A percentile compares a stretch with the other conserved stretches of the same genome.
These are phyloP conservation scores for Strigamia crassipes DNA, from an alignment of 2,888 invertebrate species.

Conservation along the genomic window DNA sequence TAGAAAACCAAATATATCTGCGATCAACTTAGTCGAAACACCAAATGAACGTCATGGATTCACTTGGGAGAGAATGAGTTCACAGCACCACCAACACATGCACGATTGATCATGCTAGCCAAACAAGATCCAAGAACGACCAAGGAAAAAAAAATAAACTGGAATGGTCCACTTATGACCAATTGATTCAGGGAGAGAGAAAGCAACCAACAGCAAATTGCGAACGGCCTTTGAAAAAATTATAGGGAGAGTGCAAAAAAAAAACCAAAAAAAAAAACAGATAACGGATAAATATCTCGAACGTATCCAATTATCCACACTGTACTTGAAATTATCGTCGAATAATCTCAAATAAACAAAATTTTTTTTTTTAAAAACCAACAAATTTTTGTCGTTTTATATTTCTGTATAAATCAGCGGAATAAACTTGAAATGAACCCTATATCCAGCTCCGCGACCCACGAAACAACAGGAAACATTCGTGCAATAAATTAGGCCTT, in stretches of 20 bases:
- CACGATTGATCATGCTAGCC: conserved; percentile 44
- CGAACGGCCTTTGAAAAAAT: not conserved
- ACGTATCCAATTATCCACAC: not conserved
- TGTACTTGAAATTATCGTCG: not conserved
- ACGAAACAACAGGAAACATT: too few species aligned
- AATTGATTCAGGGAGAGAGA: conserved; percentile 17
- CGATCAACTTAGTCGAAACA: not conserved
- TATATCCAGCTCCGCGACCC: not conserved
- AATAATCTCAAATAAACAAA: not conserved
- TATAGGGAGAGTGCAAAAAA: too few species aligned
- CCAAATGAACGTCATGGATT: not conserved
- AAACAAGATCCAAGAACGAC: conserved; percentile 46
- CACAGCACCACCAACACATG: conserved; percentile 13
- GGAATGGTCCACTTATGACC: not conserved
- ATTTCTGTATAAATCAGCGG: not conserved
- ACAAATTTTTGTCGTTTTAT: not conserved
- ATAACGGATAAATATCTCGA: not conserved
- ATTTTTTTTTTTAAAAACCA: too few species aligned
- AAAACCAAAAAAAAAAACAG: too few species aligned
- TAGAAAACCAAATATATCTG: not conserved
- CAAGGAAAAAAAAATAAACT: not conserved
- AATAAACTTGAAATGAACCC: not conserved
- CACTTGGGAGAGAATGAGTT: conserved; percentile 35
- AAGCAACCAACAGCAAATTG: not conserved
- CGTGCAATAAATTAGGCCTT: too few species aligned